Base-by-base conservation (phyloP, 2,113 vertebrate species). In the Patagioenas fasciata region DNA sequence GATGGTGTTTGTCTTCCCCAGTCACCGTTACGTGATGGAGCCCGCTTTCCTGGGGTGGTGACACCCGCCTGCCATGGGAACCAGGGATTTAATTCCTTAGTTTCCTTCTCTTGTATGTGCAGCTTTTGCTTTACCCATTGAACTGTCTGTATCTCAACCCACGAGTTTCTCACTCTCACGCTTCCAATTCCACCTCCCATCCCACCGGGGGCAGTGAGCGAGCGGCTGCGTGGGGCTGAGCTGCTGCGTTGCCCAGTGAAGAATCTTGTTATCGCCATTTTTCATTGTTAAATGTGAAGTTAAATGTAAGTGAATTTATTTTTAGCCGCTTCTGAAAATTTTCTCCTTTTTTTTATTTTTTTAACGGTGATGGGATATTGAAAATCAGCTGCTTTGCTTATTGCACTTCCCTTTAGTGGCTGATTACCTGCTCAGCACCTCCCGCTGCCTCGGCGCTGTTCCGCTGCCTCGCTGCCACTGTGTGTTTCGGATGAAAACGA, bases 321-420 rank as follows among this genome's bases (percentile, higher is more conserved):
- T 88, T 80, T 51, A 24, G 13, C 48, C 53, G 2, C 74, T 65
- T n/a, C 13, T 15, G 79, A 31, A 44, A 26, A 6, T 32, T 34
- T 60, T 64, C 24, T 73, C 38, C 3, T 1, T 24, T 42, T 32
- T 57, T 26, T 19, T 29, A 0, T 21, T 44, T 80, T 16, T 20
- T 31, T 24, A 17, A 19, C 13, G 25, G 36, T 0, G 1, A 0
- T 23, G 38, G 40, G 13, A 51, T 25, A 48, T 25, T 0, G 3
- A 13, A 79, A 42, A 78, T 83, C 16, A 36, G 71, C 62, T 36
- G 24, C 32, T 85, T 57, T 88, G 36, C 70, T 51, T 42, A 12
- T 24, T 74, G 50, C 58, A 0, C 61, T 64, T 51, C 4, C 42
- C 19, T 83, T 34, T 2, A 10, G 44, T 54, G 20, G 74, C 66